Conservation (phyloP, 2,888 invertebrate genomes). For the Plagodis dolabraria region DNA sequence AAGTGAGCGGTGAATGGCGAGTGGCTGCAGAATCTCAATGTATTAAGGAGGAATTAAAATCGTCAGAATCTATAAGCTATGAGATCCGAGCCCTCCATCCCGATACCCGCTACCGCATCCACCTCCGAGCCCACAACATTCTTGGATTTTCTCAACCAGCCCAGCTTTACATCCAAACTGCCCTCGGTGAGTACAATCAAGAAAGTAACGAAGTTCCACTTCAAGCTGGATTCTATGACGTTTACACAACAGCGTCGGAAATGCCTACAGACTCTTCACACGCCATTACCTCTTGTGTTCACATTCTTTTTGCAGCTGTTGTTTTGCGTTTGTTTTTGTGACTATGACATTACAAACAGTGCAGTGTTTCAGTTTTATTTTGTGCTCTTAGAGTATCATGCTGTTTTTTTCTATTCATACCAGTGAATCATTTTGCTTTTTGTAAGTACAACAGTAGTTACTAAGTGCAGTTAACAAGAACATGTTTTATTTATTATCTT, state of each 20-base stretch:
- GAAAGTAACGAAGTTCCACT: constrained; percentile 76
- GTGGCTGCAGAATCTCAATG: constrained; percentile 83
- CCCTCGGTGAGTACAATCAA: constrained; percentile 91
- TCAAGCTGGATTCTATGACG: constrained; percentile 80
- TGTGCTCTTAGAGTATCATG: constrained; percentile 49
- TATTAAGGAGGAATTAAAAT: constrained; percentile 84
- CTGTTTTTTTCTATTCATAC: constrained; percentile 41
- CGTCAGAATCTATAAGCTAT: constrained; percentile 86
- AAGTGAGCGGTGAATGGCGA: constrained; percentile 88
- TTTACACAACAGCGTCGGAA: constrained; percentile 70
- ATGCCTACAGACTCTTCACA: constrained; percentile 62
- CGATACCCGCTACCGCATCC: constrained; percentile 93
- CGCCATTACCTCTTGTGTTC: constrained; percentile 57
- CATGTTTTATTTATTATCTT: constrained; percentile 47
- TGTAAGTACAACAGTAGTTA: constrained; percentile 52
- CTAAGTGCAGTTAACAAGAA: constrained; percentile 48
- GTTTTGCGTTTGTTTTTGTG: constrained; percentile 70
- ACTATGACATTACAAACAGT: constrained; percentile 51
- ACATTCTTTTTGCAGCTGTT: constrained; percentile 59
- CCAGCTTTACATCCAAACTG: constrained; percentile 92
- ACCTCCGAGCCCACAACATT: constrained; percentile 93
- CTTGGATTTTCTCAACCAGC: constrained; percentile 93
- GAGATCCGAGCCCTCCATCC: constrained; percentile 89
- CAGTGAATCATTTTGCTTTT: constrained; percentile 48
- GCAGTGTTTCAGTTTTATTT: constrained; percentile 53